Evolutionary conservation across 2,113 vertebrate species (phyloP), one percentile per base, ranked within the genome.

Genomic region (Xiphophorus couchianus): DNA sequence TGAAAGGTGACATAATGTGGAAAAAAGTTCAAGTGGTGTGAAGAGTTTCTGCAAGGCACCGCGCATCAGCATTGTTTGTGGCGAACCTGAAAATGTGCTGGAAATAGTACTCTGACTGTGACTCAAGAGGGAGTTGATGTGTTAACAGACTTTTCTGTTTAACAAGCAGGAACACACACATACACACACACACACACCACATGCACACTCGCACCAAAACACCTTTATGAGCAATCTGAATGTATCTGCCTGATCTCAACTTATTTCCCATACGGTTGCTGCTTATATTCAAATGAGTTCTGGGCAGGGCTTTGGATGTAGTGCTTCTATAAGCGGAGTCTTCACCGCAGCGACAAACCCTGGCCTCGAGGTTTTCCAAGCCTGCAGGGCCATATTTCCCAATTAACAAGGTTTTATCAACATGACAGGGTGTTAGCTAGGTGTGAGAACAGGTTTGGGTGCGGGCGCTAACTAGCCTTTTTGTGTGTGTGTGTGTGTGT

Each of bases 391-490:
- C 87, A 73, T 83, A 74, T 76, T 77, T 71, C 87, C 87, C 87
- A 92, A 93, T 93, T 92, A 93, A 78, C 87, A 87, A 80, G 73
- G 71, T 87, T 90, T 90, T 84, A 74, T 67, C 83, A 73, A 80
- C 67, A 65, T 64, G 80, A 58, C 48, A 78, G 71, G 19, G 89
- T 90, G 92, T 91, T 81, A 86, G 82, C 78, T 66, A 76, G 86
- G 89, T 91, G 92, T 65, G 85, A 90, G 73, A 72, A 75, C 85
- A 86, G 79, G 68, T 83, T 80, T 86, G 61, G 14, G 69, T 71
- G n/a, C 69, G 91, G 79, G 90, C 85, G 92, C 84, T 92, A 92
- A 93, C 92, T 92, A 93, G 86, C 83, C 87, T 85, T 75, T 86
- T 68, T 81, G 77, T 84, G 35, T 37, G 35, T 37, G 35, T 11